Conservation (phyloP, 2,113 vertebrate species). For the Australoheros scitulus region DNA sequence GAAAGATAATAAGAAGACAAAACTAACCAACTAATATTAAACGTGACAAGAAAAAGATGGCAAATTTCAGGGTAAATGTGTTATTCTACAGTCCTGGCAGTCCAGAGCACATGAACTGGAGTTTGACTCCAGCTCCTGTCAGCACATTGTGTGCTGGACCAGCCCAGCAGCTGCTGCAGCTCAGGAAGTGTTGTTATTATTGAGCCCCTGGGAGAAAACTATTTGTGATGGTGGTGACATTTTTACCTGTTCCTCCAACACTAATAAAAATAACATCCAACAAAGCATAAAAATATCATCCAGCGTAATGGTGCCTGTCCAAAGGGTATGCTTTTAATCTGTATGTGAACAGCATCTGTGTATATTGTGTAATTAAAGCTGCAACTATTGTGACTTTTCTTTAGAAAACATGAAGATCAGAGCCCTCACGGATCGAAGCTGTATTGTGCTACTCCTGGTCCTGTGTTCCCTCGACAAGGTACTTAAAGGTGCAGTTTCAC, state of each 20-base stretch:
- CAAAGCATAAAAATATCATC: neutral
- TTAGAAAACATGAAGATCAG: neutral
- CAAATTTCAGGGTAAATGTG: neutral
- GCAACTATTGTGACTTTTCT: constrained; percentile 1
- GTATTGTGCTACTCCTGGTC: constrained; percentile 39
- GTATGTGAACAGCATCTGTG: neutral
- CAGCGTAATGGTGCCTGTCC: neutral
- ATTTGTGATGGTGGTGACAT: constrained; percentile 26
- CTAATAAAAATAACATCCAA: constrained; percentile 34
- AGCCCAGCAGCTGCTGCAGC: constrained; percentile 36
- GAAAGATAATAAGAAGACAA: neutral
- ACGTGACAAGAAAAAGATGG: neutral
- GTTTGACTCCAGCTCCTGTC: constrained; percentile 24
- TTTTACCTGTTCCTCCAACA: constrained; percentile 31
- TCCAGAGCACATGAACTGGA: neutral
- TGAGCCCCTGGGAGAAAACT: constrained; percentile 27
- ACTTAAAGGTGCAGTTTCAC: neutral
- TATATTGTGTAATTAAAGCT: neutral
- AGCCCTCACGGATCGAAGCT: constrained; percentile 41
- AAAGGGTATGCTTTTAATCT: neutral
- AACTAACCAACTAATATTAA: neutral
- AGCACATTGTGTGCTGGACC: constrained; percentile 17
- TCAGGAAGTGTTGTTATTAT: constrained; percentile 48
- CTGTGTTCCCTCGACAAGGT: constrained; percentile 57
- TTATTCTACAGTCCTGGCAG: neutral